Evolutionary conservation across 2,113 vertebrate species (phyloP).

Genomic region (Catharus fuscescens): DNA sequence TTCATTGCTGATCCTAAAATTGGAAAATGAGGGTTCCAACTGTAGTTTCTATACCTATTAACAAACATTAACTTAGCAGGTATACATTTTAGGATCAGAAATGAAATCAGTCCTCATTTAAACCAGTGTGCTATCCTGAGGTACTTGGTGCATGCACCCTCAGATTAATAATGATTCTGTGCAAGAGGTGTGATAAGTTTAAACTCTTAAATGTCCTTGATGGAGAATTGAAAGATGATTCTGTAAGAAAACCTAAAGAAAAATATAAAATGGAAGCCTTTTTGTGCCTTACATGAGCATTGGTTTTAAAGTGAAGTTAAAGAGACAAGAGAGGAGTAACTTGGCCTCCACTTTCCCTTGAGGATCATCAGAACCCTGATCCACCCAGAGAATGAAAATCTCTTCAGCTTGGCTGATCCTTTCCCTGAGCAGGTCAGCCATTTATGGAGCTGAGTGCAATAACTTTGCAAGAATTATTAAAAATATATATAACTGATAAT

Average conservation of each 20-base stretch:
- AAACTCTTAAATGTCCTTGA: background rate
- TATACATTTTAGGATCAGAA: background rate
- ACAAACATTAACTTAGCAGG: background rate
- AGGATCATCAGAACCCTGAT: background rate
- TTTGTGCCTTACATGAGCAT: background rate
- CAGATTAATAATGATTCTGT: background rate
- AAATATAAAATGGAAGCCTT: background rate
- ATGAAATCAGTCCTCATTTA: background rate
- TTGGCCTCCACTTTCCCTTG: background rate
- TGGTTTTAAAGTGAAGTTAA: background rate
- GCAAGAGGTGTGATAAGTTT: background rate
- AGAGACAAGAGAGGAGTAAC: background rate
- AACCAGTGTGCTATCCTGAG: background rate
- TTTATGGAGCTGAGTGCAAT: conserved; percentile 36
- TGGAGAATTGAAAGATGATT: background rate
- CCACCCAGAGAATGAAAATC: background rate
- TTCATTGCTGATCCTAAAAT: background rate
- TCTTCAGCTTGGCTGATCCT: background rate
- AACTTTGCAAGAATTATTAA: conserved; percentile 65
- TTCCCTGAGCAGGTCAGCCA: background rate
- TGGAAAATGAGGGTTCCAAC: background rate
- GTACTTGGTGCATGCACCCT: rapidly evolving
- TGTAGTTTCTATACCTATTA: background rate
- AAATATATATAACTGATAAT: background rate
- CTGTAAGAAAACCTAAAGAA: background rate